Conservation (phyloP, 2,113 vertebrate species). For the Hydrolagus affinis region DNA sequence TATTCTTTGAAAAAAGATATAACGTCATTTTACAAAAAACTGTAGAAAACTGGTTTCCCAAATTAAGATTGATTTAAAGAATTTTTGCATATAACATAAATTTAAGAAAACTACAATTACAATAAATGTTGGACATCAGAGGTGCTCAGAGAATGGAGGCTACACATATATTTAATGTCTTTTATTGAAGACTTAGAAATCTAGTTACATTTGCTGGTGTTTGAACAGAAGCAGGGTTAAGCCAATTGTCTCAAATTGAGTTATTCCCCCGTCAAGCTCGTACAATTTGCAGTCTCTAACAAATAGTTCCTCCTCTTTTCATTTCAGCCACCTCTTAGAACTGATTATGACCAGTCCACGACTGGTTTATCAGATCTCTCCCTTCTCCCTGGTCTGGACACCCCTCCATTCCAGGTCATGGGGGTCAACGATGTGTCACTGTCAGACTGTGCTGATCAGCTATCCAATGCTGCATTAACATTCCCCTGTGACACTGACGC, state of each 20-base stretch:
- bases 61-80: no score
- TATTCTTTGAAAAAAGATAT: no score
- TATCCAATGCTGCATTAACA: constrained; percentile 50
- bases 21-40: no score
- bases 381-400: constrained; percentile 66
- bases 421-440: constrained; percentile 51
- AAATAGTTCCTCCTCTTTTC: constrained; percentile 18
- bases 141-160: background rate
- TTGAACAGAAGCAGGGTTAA: constrained; percentile 29
- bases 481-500: constrained; percentile 52
- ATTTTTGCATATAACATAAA: background rate
- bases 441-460: constrained; percentile 49
- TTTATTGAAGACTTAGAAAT: background rate
- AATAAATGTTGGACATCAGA: background rate
- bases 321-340: constrained; percentile 71
- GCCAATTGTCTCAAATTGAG: background rate
- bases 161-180: background rate
- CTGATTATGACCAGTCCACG: constrained; percentile 69
- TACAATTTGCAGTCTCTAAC: background rate
- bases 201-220: background rate
- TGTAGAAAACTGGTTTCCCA: no score
- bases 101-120: background rate
- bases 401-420: constrained; percentile 56
- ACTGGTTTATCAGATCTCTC: constrained; percentile 66
- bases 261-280: constrained; percentile 4